phyloP scores from a whole-genome alignment of 2,113 vertebrate genomes.

The Tetrao urogallus region DNA sequence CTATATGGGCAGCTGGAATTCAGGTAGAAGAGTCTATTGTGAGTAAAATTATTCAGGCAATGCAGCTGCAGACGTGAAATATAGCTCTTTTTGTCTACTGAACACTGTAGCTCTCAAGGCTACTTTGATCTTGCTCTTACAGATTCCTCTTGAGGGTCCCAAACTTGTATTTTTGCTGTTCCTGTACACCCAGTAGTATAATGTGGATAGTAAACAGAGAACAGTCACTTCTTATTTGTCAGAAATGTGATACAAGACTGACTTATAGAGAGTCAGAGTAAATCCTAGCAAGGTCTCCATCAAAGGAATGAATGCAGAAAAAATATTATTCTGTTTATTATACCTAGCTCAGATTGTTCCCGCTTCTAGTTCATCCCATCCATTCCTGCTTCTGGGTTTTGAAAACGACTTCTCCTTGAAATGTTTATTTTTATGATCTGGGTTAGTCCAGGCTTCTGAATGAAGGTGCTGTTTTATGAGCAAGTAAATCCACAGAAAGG shows the following conservation, averaged over 20 bases:
- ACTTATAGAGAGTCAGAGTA: background rate
- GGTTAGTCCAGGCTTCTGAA: background rate
- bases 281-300: background rate
- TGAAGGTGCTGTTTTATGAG: background rate
- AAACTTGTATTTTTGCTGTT: background rate
- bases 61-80: background rate
- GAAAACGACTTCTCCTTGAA: background rate
- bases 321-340: background rate
- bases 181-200: background rate
- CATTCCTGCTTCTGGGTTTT: background rate
- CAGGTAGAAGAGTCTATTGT: background rate
- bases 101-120: background rate
- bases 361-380: accelerated
- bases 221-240: background rate
- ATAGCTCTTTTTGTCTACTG: background rate
- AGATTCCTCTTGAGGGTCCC: background rate
- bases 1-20: background rate
- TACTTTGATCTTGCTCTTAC: background rate
- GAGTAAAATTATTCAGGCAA: background rate
- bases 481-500: background rate
- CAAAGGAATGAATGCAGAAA: background rate
- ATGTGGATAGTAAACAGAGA: background rate
- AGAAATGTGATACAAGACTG: background rate
- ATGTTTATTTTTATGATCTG: background rate
- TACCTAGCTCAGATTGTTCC: background rate